These are phyloP conservation scores for Poeciliopsis presidionis DNA, from an alignment of 2,797 vertebrate species.

Conservation along the genomic window DNA sequence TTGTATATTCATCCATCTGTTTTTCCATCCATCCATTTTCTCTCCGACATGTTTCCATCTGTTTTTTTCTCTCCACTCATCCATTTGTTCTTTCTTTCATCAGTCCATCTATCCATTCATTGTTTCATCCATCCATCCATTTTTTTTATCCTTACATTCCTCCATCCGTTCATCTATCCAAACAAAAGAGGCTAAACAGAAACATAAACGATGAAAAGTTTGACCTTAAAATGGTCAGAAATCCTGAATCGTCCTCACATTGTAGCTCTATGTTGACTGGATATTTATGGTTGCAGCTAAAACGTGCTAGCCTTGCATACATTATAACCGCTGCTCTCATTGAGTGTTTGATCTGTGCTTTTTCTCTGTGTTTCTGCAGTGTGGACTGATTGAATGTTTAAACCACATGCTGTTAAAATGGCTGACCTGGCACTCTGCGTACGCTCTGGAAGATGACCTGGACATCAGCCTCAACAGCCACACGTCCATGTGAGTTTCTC, in stretches of 20 bases:
- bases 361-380: slow-evolving; percentile 74
- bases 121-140: neutral
- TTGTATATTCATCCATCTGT: neutral
- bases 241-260: neutral
- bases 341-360: slow-evolving; percentile 13
- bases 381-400: slow-evolving; percentile 89
- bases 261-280: slow-evolving; percentile 1
- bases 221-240: neutral
- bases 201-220: neutral
- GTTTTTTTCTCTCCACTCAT: neutral
- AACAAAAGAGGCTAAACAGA: neutral
- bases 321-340: neutral
- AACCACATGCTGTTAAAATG: slow-evolving; percentile 90
- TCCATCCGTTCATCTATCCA: neutral
- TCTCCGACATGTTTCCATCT: neutral
- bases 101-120: neutral
- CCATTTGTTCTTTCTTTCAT: neutral
- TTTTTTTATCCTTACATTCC: neutral
- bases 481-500: slow-evolving; percentile 77
- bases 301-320: slow-evolving; percentile 10
- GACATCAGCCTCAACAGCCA: slow-evolving; percentile 83
- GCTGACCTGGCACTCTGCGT: slow-evolving; percentile 85
- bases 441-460: slow-evolving; percentile 75
- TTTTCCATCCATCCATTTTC: neutral
- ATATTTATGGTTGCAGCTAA: neutral